A percentile compares a stretch with the other conserved stretches of the same genome.
Conservation (phyloP, 2,113 vertebrate genomes). For the Myiozetetes cayanensis region DNA sequence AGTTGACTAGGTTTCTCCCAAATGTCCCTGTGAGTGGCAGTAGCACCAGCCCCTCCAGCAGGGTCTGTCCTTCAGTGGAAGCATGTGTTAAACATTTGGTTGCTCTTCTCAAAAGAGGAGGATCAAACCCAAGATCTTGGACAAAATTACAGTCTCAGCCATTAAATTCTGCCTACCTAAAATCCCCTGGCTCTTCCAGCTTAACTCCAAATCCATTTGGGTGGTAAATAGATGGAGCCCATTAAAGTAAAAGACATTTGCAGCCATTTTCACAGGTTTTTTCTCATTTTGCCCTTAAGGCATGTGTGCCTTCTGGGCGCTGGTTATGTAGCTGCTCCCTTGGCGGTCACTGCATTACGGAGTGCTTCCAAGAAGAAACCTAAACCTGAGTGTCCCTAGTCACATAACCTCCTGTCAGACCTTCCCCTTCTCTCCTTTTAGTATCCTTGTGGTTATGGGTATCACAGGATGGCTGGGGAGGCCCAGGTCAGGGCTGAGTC, state of each 20-base stretch:
- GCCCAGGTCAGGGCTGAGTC: not conserved
- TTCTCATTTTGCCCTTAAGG: not conserved
- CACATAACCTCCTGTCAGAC: constrained; percentile 14
- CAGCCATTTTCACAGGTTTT: not conserved
- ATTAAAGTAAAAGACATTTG: not conserved
- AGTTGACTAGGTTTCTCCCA: not conserved
- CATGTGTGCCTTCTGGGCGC: not conserved
- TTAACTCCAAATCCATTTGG: not conserved
- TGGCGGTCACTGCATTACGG: not conserved
- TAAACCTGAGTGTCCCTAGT: constrained; percentile 26
- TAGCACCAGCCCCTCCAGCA: not conserved
- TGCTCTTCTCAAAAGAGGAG: not conserved
- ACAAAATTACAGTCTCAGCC: not conserved
- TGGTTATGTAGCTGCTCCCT: not conserved
- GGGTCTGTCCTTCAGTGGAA: not conserved
- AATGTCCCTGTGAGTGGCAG: not conserved
- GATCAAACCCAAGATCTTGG: not conserved
- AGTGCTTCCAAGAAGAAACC: constrained; percentile 53
- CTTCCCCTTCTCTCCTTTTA: constrained; percentile 45
- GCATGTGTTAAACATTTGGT: not conserved
- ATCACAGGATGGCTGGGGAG: not conserved
- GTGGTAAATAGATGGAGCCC: not conserved
- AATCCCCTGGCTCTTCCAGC: not conserved
- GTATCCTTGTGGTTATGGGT: not conserved
- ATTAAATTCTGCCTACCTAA: not conserved